Conservation (phyloP, 2,113 vertebrate species). For the Zeus faber region DNA sequence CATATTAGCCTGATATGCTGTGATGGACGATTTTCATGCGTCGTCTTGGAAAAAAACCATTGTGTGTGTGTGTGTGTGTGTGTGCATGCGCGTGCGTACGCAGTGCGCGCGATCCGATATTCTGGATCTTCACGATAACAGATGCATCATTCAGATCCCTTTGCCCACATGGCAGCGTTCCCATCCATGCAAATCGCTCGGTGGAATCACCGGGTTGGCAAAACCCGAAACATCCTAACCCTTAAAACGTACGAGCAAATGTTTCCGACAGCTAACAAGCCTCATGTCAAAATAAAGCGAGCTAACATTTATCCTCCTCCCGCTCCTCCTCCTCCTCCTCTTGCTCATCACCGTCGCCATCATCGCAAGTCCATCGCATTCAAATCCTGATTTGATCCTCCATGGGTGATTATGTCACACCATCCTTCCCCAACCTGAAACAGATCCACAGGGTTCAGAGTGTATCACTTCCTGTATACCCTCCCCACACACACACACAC, state of each 20-base stretch:
- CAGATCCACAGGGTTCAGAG: slow-evolving; percentile 19
- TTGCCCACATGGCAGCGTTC: slow-evolving; percentile 17
- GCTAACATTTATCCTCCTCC: slow-evolving; percentile 22
- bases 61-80: slow-evolving; percentile 4
- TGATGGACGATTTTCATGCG: slow-evolving; percentile 32
- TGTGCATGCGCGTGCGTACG: neutral
- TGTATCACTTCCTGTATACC: slow-evolving; percentile 56
- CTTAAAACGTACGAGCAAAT: slow-evolving; percentile 19
- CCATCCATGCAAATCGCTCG: slow-evolving; percentile 30
- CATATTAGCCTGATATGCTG: slow-evolving; percentile 49
- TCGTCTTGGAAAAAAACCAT: too few relatives aligned
- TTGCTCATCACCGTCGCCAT: slow-evolving; percentile 24
- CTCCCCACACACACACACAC: neutral
- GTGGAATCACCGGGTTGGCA: slow-evolving; percentile 1
- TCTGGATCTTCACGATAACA: slow-evolving; percentile 34
- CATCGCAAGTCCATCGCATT: slow-evolving; percentile 18
- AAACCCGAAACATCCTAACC: slow-evolving; percentile 4
- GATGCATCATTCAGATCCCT: slow-evolving; percentile 36
- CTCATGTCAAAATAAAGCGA: slow-evolving; percentile 40
- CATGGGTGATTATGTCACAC: slow-evolving; percentile 44
- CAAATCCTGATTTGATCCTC: slow-evolving; percentile 43
- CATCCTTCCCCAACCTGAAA: slow-evolving; percentile 18
- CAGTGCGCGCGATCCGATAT: too few relatives aligned
- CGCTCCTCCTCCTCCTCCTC: too few relatives aligned
- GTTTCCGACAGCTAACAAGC: slow-evolving; percentile 41